Evolutionary conservation across 1,140 invertebrate species (phyloP).

Genomic region (Drosophila navojoa): DNA sequence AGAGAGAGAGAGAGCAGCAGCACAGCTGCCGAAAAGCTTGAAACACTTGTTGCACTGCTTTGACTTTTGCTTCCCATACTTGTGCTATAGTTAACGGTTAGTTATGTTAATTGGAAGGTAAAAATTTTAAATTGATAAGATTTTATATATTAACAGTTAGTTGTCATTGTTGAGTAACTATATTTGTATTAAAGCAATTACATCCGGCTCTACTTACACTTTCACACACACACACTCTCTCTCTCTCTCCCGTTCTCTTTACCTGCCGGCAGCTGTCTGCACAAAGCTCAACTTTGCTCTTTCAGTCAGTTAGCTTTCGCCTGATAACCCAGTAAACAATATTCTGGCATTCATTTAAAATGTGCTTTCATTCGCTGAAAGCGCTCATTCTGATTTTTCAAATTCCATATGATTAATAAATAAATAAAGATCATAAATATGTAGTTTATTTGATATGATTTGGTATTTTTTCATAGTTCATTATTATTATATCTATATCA

Average conservation of each 20-base stretch:
- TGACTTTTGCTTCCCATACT: no score
- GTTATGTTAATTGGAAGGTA: no score
- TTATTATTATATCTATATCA: no score
- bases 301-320: background rate
- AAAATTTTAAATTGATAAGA: no score
- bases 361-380: background rate
- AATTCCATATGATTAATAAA: no score
- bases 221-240: background rate
- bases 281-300: constrained; percentile 16
- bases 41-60: constrained; percentile 56
- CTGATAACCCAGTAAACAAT: constrained; percentile 28
- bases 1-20: background rate
- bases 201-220: no score
- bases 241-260: background rate
- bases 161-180: background rate
- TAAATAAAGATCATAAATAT: no score
- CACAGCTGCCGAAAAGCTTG: background rate
- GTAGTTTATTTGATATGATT: no score
- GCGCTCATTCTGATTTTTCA: no score
- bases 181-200: background rate
- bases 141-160: no score
- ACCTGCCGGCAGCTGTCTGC: constrained; percentile 11
- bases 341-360: background rate
- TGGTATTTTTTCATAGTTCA: no score
- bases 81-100: no score